Base-by-base conservation (phyloP, 2,888 invertebrate genomes). In the Deilephila porcellus region DNA sequence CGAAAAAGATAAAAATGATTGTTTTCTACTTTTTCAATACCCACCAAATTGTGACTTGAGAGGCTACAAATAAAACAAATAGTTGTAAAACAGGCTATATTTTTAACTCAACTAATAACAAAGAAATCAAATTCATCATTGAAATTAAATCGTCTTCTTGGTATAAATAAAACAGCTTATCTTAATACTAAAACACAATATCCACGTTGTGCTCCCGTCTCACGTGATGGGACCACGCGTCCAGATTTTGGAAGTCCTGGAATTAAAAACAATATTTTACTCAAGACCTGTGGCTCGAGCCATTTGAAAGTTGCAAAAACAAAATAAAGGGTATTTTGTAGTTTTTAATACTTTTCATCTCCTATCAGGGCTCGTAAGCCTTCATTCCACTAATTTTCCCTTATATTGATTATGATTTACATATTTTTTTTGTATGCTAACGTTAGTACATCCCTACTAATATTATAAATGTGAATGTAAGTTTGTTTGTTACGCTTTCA, bases 201-300 rank as follows among this genome's bases (percentile, higher is more conserved):
- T 79, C 84, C 82, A 89, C 85, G 32, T 89, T 88, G 76, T 92
- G 92, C 14, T 91, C 89, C 3, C 85, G 77, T 1, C 86, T 80
- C 0, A 89, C 86, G 71, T 92, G 92, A 0, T 83, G 86, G 0
- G 90, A 89, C 92, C 92, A 92, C 0, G 90, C 88, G 59, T 92
- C 91, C 20, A 91, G 76, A 52, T 91, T 91, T 82, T 92, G 90
- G 64, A 91, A 93, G 75, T 92, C 88, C 93, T 93, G 88, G 11
- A 83, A 86, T 59, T 62, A 75, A 77, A 71, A 60, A 19, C 73
- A 34, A 67, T 0, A 70, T 60, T 25, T 45, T 3, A 11, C 37
- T 45, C 14, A 3, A 14, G 3, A 14, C 45, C 45, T 56, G 5
- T 25, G 14, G 25, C 0, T n/a, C n/a, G 25, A 25, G 25, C 25